Percentiles rank a stretch among this genome's conserved stretches.
phyloP scores from a whole-genome alignment of 2,797 vertebrate species.

The Microctenopoma lineatum region DNA sequence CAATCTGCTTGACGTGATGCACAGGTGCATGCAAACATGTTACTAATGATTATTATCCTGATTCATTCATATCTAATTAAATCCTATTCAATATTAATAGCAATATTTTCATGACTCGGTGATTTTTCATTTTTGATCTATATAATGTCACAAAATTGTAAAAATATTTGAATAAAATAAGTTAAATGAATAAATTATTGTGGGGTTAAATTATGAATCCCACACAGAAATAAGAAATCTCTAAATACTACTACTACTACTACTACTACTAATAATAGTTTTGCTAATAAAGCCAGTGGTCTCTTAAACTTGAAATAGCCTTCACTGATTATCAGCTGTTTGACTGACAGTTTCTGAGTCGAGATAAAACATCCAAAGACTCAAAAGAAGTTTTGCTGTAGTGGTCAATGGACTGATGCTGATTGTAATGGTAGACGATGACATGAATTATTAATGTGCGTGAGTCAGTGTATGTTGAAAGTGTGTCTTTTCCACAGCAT shows the following conservation, averaged over 20 bases:
- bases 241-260: background rate
- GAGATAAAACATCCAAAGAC: background rate
- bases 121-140: no score
- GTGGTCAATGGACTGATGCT: background rate
- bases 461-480: conserved; percentile 7
- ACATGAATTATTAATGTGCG: conserved; percentile 25
- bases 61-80: background rate
- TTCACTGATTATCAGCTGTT: background rate
- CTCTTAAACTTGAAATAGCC: no score
- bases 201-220: no score
- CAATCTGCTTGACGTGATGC: background rate
- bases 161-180: no score
- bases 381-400: background rate
- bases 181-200: no score
- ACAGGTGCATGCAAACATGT: background rate
- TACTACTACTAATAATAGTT: no score
- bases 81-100: background rate
- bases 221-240: background rate
- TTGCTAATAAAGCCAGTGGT: no score
- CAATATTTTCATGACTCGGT: background rate
- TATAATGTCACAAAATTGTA: no score
- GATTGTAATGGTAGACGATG: conserved; percentile 8
- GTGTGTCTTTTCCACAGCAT: background rate
- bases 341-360: background rate
- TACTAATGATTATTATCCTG: background rate